Base-by-base conservation (phyloP, 2,888 invertebrate genomes). In the Rotaria macrura region DNA sequence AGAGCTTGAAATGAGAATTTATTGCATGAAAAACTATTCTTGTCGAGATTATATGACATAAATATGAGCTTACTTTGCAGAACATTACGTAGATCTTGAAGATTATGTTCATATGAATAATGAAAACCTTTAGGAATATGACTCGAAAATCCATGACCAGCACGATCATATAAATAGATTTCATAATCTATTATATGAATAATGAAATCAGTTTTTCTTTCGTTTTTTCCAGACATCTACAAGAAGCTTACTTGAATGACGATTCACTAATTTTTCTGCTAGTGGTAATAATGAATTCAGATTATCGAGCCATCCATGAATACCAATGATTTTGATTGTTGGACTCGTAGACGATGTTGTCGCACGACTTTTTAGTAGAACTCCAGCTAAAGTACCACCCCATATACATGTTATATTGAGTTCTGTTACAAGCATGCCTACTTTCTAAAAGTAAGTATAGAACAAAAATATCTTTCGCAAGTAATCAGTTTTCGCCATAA, bases 271-370 rank as follows among this genome's bases (percentile, higher is more conserved):
- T 43, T 43, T 38, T 79, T 79, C 20, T 7, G 43, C 43, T n/a
- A 79, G 0, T 5, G 79, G 79, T 79, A 79, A 79, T 25, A 79
- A 43, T 25, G 43, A 43, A 40, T 79, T 79, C 9, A 79, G 43
- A 79, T 79, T 79, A 43, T 79, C 79, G 9, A 79, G 25, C 79
- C 79, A 79, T 79, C 79, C 79, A 79, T 79, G 79, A 79, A 79
- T 43, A 43, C 40, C 40, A 43, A 79, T 40, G 25, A 79, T 79
- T n/a, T 79, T 79, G 10, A n/a, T 79, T 9, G 79, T 79, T 20
- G 2, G 7, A 5, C 12, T 0, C 34, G 17, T 38, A 14, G 20
- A 34, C n/a, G 1, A 14, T 3, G 6, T 14, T 17, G 29, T 34
- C 29, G 17, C 2, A n/a, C 25, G 12, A 43, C 4, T 43, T 43